phyloP scores from a whole-genome alignment of 2,888 invertebrate species.

The Caprella mutica region DNA sequence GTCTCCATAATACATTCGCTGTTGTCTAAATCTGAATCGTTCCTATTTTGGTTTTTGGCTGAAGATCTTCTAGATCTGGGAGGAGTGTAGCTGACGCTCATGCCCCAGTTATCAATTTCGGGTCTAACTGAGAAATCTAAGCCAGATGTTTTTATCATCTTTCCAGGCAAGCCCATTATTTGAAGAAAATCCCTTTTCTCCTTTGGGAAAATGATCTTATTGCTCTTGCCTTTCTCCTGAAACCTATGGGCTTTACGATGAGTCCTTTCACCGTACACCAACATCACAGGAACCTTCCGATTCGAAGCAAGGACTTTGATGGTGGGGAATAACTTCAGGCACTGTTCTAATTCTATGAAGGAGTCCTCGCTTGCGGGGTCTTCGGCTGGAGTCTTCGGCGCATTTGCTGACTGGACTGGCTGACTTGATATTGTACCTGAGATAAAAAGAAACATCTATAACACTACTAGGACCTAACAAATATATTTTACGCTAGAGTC shows the following conservation, averaged over 20 bases:
- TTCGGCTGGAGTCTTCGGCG: neutral
- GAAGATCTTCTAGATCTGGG: neutral
- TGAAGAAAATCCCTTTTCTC: slow-evolving; percentile 31
- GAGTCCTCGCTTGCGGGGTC: neutral
- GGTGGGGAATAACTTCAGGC: slow-evolving; percentile 16
- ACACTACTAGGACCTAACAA: too few relatives aligned
- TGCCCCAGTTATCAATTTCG: slow-evolving; percentile 9
- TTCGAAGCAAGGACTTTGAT: slow-evolving; percentile 20
- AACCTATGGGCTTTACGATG: slow-evolving; percentile 28
- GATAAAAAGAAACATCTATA: too few relatives aligned
- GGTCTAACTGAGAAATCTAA: slow-evolving; percentile 27
- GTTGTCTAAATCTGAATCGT: neutral
- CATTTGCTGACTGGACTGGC: neutral
- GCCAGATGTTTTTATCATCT: slow-evolving; percentile 27
- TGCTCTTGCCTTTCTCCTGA: slow-evolving; percentile 32
- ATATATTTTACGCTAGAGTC: too few relatives aligned
- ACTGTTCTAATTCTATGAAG: neutral
- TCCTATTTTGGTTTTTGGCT: neutral
- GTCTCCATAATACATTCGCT: slow-evolving; percentile 7
- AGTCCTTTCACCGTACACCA: slow-evolving; percentile 27
- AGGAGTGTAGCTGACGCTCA: neutral
- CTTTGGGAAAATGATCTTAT: slow-evolving; percentile 27
- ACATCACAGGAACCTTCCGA: slow-evolving; percentile 22
- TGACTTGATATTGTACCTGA: too few relatives aligned
- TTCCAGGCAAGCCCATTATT: slow-evolving; percentile 24